Conservation (phyloP, 2,797 vertebrate genomes). For the Sebastes hubbsi region DNA sequence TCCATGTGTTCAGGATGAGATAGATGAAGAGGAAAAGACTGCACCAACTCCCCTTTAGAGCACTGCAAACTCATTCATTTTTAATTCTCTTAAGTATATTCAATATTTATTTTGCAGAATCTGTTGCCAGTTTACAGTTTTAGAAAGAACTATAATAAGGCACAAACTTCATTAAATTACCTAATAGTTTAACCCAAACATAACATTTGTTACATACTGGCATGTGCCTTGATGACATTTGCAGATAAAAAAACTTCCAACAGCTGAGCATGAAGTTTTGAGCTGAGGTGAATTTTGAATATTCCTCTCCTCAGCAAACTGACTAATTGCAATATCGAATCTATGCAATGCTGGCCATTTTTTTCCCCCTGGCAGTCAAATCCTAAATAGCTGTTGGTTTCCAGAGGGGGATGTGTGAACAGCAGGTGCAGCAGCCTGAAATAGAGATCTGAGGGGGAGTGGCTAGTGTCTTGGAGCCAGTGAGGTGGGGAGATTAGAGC, state of each 20-base stretch:
- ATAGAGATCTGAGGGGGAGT: slow-evolving; percentile 72
- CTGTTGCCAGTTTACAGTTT: neutral
- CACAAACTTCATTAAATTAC: neutral
- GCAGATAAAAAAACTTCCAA: neutral
- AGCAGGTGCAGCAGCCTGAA: slow-evolving; percentile 82
- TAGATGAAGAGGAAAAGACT: neutral
- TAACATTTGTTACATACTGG: neutral
- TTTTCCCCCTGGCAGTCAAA: slow-evolving; percentile 29
- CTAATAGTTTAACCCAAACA: neutral
- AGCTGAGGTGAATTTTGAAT: neutral
- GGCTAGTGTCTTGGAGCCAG: slow-evolving; percentile 66
- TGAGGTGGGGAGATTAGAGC: slow-evolving; percentile 42
- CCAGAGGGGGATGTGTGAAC: slow-evolving; percentile 72
- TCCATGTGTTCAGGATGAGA: neutral
- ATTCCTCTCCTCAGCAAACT: slow-evolving; percentile 6
- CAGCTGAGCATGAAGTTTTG: neutral
- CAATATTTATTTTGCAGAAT: neutral
- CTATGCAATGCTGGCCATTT: slow-evolving; percentile 13
- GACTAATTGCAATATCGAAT: slow-evolving; percentile 37
- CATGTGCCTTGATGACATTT: neutral
- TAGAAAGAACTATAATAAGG: neutral
- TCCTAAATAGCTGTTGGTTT: slow-evolving; percentile 62
- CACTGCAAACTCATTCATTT: neutral
- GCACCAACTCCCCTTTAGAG: neutral
- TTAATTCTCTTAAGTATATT: neutral